Base-by-base conservation (phyloP, 2,113 vertebrate genomes). In the Bostrychus sinensis region DNA sequence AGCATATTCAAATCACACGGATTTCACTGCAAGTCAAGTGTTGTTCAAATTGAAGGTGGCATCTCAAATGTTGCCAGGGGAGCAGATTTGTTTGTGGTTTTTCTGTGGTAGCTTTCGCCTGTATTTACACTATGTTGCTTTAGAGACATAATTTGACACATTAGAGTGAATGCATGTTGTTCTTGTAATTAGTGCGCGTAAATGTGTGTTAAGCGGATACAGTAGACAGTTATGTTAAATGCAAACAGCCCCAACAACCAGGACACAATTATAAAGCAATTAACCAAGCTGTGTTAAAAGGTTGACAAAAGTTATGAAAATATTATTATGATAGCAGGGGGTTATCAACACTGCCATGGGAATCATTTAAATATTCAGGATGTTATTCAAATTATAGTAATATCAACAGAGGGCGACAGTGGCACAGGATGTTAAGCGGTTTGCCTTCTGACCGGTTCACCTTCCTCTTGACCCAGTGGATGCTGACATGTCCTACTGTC, bases 1-100 rank as follows among this genome's bases (percentile, higher is more conserved):
- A 88, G 84, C 7, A 6, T 74, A 88, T 87, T 82, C 71, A 90
- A 87, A 88, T 62, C 43, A 25, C 37, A 22, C 34, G 36, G 43
- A 81, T 79, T 77, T 75, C 12, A 68, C 68, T 78, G 68, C 42
- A n/a, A n/a, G n/a, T n/a, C n/a, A 53, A 69, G 61, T 50, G 69
- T 65, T 26, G 66, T 70, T 19, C 28, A 6, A 34, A 69, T 46
- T 56, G 32, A 66, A 63, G 66, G 71, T 75, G 71, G 73, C 64
- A 78, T 77, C 62, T 68, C 3, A 53, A 61, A 63, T 75, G 65
- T 71, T 80, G 57, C 59, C 53, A 71, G 56, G 16, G 58, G 53
- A 70, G 43, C 22, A 72, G 13, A 67, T 87, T 84, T 89, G 82
- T 60, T 81, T 83, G 58, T 55, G 72, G 75, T 57, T 70, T 60